phyloP scores from a whole-genome alignment of 1,140 invertebrate genomes.

The Andricus grossulariae region DNA sequence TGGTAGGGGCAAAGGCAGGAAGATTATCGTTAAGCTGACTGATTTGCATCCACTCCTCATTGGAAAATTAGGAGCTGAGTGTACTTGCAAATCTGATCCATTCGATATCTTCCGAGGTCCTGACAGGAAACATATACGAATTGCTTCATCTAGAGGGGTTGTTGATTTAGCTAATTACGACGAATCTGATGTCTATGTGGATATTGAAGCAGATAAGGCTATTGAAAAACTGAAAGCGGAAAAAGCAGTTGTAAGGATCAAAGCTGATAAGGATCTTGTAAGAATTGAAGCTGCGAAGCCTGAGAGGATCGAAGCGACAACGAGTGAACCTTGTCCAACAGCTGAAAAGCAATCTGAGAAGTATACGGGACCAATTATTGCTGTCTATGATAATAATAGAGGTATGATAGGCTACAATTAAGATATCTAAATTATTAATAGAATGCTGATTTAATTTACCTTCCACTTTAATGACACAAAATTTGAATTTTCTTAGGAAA shows the following conservation, averaged over 20 bases:
- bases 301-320: background rate
- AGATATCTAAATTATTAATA: background rate
- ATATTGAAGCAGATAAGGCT: constrained; percentile 62
- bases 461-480: background rate
- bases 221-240: constrained; percentile 34
- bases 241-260: constrained; percentile 37
- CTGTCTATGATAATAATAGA: background rate
- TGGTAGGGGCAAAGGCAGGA: constrained; percentile 65
- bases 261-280: constrained; percentile 39
- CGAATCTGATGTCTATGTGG: constrained; percentile 71
- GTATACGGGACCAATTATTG: constrained; percentile 1
- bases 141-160: constrained; percentile 66
- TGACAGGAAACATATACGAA: constrained; percentile 52
- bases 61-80: constrained; percentile 83
- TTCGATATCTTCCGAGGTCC: constrained; percentile 69
- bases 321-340: background rate
- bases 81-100: constrained; percentile 83
- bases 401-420: background rate
- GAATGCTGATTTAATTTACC: background rate
- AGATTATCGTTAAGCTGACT: constrained; percentile 80
- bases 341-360: background rate
- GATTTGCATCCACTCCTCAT: constrained; percentile 82
- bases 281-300: constrained; percentile 20
- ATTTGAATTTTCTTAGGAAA: background rate
- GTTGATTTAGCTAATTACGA: constrained; percentile 71